Evolutionary conservation across 1,140 invertebrate species (phyloP), one percentile per base, ranked within the genome.

Genomic region (Eriocheir sinensis): DNA sequence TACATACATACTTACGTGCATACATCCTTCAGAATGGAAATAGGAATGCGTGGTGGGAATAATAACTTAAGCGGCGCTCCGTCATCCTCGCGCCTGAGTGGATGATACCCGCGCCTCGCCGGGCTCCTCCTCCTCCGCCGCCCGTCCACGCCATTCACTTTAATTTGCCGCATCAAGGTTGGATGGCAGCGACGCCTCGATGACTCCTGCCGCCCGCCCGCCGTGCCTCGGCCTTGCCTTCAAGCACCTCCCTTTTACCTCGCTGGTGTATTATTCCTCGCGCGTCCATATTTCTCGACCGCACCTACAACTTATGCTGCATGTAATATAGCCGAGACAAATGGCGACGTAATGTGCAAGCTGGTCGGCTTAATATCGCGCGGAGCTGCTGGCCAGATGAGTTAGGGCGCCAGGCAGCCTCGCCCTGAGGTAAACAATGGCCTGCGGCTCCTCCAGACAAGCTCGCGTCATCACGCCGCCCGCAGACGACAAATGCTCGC

Each of bases 291-390:
- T 72, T n/a, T 72, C 60, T 72, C 27, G 6, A 72, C 60, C 60
- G 27, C 60, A 72, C 60, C 60, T 72, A 72, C 60, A 72, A 72
- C 60, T 72, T 72, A 72, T 72, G n/a, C 60, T 72, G 60, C 60
- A 72, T 72, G 60, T 72, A 72, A 72, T 72, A 72, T 72, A 72
- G 60, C 60, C 60, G 60, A 72, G 60, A 72, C 21, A 8, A n/a
- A 72, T 72, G 60, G 60, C 21, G 60, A 72, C 60, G 60, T 72
- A 72, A 72, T 72, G 60, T 72, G 60, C 60, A 72, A 72, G 60
- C 60, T 21, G 60, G 60, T n/a, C 60, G 60, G 60, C n/a, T 72
- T 72, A 72, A 72, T 72, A 72, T 72, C 60, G 60, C 60, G 12
- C 27, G 60, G 60, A 4, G 60, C 21, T 21, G 60, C 21, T 72